These are phyloP conservation scores for Eupithecia vulgata DNA, from an alignment of 2,888 invertebrate genomes.

Conservation along the genomic window DNA sequence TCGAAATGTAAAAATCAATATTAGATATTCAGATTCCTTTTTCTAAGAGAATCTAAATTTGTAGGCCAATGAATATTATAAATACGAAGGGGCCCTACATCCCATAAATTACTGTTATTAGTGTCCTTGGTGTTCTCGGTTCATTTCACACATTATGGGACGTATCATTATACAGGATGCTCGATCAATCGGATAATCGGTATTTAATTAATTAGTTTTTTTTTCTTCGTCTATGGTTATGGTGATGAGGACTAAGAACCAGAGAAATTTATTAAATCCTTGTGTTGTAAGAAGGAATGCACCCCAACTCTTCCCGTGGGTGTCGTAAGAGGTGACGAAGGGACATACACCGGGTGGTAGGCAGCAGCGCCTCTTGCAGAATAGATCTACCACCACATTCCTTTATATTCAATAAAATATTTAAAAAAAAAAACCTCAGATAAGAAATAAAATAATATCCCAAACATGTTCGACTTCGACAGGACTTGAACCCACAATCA, in stretches of 20 bases:
- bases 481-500: too few relatives aligned
- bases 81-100: conserved; percentile 37
- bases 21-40: background rate
- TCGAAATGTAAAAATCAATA: too few relatives aligned
- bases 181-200: background rate
- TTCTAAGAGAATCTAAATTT: background rate
- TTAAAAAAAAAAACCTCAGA: too few relatives aligned
- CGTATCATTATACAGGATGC: conserved; percentile 49
- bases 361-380: too few relatives aligned
- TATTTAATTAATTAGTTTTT: background rate
- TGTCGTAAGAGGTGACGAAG: too few relatives aligned
- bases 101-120: conserved; percentile 51
- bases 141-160: conserved; percentile 60
- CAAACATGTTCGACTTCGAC: too few relatives aligned
- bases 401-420: too few relatives aligned
- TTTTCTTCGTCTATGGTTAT: background rate
- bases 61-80: background rate
- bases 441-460: too few relatives aligned
- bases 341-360: too few relatives aligned
- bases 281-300: too few relatives aligned
- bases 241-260: background rate
- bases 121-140: conserved; percentile 59
- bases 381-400: too few relatives aligned
- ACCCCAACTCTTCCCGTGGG: too few relatives aligned
- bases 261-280: background rate